Base-by-base conservation (phyloP, 2,113 vertebrate genomes). In the Leptobrachium leishanense region DNA sequence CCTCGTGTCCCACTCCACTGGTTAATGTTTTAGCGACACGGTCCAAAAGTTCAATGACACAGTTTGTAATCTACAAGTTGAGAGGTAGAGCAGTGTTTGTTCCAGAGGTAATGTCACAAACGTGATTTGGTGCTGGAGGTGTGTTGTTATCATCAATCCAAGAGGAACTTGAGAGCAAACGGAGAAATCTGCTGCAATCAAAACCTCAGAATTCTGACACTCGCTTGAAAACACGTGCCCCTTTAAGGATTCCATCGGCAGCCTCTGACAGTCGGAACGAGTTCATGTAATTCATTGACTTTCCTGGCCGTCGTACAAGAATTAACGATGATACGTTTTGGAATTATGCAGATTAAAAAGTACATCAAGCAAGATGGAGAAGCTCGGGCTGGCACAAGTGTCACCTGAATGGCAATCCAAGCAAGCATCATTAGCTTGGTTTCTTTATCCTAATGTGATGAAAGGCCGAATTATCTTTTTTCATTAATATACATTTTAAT, bases 381-480 rank as follows among this genome's bases (percentile, higher is more conserved):
- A 73, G 77, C 46, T 66, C 11, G 55, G 69, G 39, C 46, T 79
- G 13, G n/a, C 46, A 54, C 15, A 43, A 44, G 77, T 59, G 77
- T 79, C 77, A 79, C 59, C 69, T 54, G 69, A 59, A 64, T 62
- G 7, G 68, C 57, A 42, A 39, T 57, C n/a, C 46, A 20, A 31
- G 39, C 40, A 43, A 42, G 77, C 77, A 43, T 72, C 69, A 79
- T 79, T 79, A 79, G 68, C 46, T 43, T 41, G 43, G 8, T 79
- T 79, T 79, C 76, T 72, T 64, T 79, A 79, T 73, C 7, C 46
- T 67, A 79, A 73, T 79, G 69, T 12, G 70, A 43, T 43, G 62
- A 72, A 72, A 73, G 57, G 12, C 59, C 43, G 62, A 72, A 79
- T 79, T 54, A 79, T 71, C 44, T 79, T 79, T 79, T 79, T 72